A percentile compares a stretch with the other conserved stretches of the same genome.
Evolutionary conservation across 2,888 invertebrate genomes (phyloP).

Genomic region (Dynastes hyllus): DNA sequence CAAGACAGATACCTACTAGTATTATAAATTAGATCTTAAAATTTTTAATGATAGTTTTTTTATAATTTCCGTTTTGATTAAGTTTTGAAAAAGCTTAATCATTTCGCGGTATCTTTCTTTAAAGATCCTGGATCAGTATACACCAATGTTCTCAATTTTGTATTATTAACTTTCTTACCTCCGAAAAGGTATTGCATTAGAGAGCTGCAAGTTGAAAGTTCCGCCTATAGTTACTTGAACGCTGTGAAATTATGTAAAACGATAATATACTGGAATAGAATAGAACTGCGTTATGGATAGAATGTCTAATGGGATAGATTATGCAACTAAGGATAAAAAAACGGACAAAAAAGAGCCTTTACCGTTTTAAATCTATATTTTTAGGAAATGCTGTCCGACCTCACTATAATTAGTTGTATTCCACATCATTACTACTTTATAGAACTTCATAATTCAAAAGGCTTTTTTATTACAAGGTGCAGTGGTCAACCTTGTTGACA

Average conservation of each 20-base stretch:
- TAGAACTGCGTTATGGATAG: conserved; percentile 16
- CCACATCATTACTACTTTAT: background rate
- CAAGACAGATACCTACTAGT: no score
- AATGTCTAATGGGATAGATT: conserved; percentile 11
- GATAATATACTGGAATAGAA: conserved; percentile 11
- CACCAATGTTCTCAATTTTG: background rate
- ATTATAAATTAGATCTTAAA: background rate
- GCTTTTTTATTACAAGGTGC: conserved; percentile 2
- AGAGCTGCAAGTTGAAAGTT: conserved; percentile 5
- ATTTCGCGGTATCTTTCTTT: background rate
- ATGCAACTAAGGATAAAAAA: conserved; percentile 1
- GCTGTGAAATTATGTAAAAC: conserved; percentile 16
- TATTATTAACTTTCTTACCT: conserved; percentile 18
- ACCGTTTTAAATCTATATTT: no score
- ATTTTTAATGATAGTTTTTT: no score
- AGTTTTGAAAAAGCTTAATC: no score
- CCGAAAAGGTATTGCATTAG: background rate
- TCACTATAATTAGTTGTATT: background rate
- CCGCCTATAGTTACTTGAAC: background rate
- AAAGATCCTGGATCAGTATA: background rate
- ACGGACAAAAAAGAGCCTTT: background rate
- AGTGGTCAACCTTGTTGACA: conserved; percentile 40
- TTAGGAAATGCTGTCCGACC: background rate
- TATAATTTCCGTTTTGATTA: no score
- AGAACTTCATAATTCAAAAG: background rate